Conservation (phyloP, 37 sponge, comb jelly and placozoan genomes). For the Beroe forskalii region DNA sequence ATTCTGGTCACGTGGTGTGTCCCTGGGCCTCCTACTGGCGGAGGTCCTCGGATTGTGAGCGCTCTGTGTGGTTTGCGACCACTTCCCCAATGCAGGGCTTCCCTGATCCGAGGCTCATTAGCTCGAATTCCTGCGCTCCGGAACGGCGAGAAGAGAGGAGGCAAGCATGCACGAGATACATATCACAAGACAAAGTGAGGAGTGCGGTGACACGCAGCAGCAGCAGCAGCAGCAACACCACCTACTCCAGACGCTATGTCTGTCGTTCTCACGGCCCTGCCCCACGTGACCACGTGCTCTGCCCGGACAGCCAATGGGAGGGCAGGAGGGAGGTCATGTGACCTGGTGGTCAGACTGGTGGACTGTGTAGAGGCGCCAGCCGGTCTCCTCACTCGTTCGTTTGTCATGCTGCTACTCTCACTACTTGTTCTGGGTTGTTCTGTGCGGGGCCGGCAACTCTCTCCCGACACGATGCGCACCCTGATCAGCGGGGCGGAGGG, state of each 20-base stretch:
- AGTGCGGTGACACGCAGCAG: slow-evolving; percentile 26
- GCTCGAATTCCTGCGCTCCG: no score
- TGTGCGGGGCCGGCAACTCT: background rate
- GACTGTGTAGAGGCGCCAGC: slow-evolving; percentile 37
- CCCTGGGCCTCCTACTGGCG: background rate
- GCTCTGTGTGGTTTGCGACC: no score
- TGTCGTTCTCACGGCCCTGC: slow-evolving; percentile 26
- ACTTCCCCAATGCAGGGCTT: no score
- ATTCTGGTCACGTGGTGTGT: slow-evolving; percentile 5
- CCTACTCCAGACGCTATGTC: slow-evolving; percentile 31
- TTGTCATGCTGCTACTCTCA: slow-evolving; percentile 44
- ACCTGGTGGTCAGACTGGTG: slow-evolving; percentile 8
- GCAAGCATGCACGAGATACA: slow-evolving; percentile 35
- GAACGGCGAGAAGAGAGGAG: background rate
- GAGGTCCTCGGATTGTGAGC: no score
- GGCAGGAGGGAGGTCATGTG: no score
- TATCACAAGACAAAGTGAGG: background rate
- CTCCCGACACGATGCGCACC: background rate
- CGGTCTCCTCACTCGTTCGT: slow-evolving; percentile 27
- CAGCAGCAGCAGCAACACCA: no score
- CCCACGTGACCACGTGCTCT: slow-evolving; percentile 7
- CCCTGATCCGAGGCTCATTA: no score
- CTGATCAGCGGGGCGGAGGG: background rate
- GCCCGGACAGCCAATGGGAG: no score
- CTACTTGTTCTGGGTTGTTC: slow-evolving; percentile 28